Base-by-base conservation (phyloP, 2,888 invertebrate genomes). In the Metallyticus violacea region DNA sequence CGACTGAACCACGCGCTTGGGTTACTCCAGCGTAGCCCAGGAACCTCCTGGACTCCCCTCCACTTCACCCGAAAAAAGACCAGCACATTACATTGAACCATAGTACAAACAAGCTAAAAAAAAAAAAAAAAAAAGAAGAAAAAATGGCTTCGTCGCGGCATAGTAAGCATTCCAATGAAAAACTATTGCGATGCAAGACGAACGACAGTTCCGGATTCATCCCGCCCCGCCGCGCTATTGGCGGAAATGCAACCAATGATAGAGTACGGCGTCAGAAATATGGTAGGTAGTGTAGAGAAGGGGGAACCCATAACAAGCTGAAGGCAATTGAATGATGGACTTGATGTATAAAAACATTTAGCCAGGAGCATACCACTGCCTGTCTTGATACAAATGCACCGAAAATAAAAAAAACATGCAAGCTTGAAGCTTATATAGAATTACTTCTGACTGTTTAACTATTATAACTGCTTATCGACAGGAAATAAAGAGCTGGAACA, bases 171-270 rank as follows among this genome's bases (percentile, higher is more conserved):
- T 80, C 80, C 28, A 27, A 25, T 30, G 30, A 30, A 30, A 30
- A 30, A 30, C 30, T 80, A 26, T n/a, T 80, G 26, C 29, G 79
- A 80, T 28, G n/a, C 27, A n/a, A n/a, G 93, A 84, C 82, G 86
- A 86, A 62, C 86, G 86, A 26, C 9, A 40, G 86, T 86, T 26
- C 76, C 86, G 86, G 28, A 77, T 84, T 62, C 26, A 83, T 62
- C 40, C 86, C 86, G 86, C 86, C 86, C 86, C 84, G 76, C n/a
- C 25, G 62, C 27, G 15, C 79, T 25, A 86, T 86, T 86, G 86
- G 86, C 84, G 25, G 76, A 40, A 25, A 0, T 4, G 25, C 7
- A 29, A 26, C 86, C 86, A 86, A 86, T 86, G 26, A 26, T 22
- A 27, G n/a, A 7, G 1, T 22, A 26, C n/a, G 15, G 26, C 27